Evolutionary conservation across 2,888 invertebrate species (phyloP), one percentile per base, ranked within the genome.

Genomic region (Ichneumon xanthorius): DNA sequence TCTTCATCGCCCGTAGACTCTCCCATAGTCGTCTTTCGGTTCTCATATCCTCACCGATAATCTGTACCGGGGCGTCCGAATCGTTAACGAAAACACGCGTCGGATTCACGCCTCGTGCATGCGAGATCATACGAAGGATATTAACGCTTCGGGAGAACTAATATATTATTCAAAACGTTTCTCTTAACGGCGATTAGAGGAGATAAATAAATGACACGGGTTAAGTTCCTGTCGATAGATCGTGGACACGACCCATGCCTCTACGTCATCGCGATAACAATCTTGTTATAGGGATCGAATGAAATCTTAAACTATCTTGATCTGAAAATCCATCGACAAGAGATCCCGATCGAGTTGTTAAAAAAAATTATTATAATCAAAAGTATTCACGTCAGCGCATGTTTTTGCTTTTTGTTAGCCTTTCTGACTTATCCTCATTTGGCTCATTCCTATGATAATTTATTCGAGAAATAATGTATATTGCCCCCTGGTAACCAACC

Each of bases 21-120:
- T 55, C 70, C 45, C 37, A 6, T 2, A 79, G 68, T 40, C 63
- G 26, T 58, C 82, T 45, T 71, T 70, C n/a, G 30, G 6, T 79
- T 79, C 48, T 75, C 55, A 26, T 68, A 33, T 70, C 53, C 72
- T 73, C 53, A 72, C 65, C 67, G 71, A 82, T 80, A 67, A 76
- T 80, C 85, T 61, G 37, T 76, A 61, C 61, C 58, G 72, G 48
- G 55, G 72, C 30, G 79, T 58, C 71, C 50, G 70, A 65, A 75
- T 85, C 71, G 85, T 82, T 85, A 85, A 82, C 82, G 82, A 80
- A 48, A 85, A 85, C 65, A 85, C 76, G 61, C 65, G 79, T 85
- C 76, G 75, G 75, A 85, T 85, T 82, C 79, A 80, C 79, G 76
- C 79, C 82, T 80, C 75, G 75, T 68, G 82, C 76, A 40, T 80